These are phyloP conservation scores for Ellobius talpinus DNA, from an alignment of 2,113 vertebrate genomes.

Conservation along the genomic window DNA sequence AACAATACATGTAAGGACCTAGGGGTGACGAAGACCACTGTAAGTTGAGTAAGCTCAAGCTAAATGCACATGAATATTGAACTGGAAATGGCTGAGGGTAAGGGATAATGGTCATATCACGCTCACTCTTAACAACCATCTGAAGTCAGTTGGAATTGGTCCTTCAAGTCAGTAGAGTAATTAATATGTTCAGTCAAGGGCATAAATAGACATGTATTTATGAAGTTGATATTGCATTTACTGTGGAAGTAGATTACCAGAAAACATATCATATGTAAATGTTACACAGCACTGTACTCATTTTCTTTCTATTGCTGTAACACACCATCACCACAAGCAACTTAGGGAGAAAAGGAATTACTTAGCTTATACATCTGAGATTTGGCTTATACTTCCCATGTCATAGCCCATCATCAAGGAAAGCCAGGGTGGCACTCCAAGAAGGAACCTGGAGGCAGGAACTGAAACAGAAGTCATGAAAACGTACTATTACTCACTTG, in stretches of 20 bases:
- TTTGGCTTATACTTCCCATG: not conserved
- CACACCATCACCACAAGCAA: not conserved
- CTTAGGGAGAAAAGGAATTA: not conserved
- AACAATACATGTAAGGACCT: not conserved
- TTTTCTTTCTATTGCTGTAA: not conserved
- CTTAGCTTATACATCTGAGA: not conserved
- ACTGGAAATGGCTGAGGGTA: not conserved
- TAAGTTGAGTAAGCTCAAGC: not conserved
- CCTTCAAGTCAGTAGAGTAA: not conserved
- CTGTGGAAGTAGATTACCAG: not conserved
- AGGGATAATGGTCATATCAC: not conserved
- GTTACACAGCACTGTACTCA: not conserved
- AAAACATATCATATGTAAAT: not conserved
- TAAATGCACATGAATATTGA: not conserved
- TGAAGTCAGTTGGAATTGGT: not conserved
- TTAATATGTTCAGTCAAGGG: not conserved
- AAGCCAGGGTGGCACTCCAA: not conserved
- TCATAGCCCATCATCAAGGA: not conserved
- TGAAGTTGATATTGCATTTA: not conserved
- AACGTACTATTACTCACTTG: not conserved
- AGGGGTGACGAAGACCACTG: not conserved
- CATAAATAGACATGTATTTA: slow-evolving; percentile 15
- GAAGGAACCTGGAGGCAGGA: not conserved
- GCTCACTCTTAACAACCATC: not conserved
- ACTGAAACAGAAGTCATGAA: not conserved